A percentile compares a stretch with the other conserved stretches of the same genome.
phyloP scores from a whole-genome alignment of 2,113 vertebrate species.

The Scolopax mira region DNA sequence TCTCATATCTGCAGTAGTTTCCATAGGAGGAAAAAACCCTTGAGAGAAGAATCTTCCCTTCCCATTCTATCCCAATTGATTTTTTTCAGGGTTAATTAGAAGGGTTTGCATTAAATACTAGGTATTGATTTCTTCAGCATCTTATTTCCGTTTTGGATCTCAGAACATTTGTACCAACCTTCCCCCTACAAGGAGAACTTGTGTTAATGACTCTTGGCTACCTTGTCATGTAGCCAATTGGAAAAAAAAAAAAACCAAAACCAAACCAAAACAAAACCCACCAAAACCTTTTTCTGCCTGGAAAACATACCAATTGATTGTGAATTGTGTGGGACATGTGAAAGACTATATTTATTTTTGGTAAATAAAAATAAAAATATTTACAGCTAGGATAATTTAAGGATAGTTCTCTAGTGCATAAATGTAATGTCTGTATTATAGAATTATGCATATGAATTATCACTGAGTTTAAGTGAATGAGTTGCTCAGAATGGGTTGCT shows the following conservation, averaged over 20 bases:
- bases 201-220: neutral
- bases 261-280: neutral
- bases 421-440: neutral
- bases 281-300: neutral
- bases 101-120: neutral
- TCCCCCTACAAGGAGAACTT: neutral
- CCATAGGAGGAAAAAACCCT: neutral
- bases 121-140: constrained; percentile 16
- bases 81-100: constrained; percentile 19
- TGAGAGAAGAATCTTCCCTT: neutral
- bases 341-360: neutral
- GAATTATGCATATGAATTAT: neutral
- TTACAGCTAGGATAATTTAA: neutral
- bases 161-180: neutral
- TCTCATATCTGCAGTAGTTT: neutral
- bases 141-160: constrained; percentile 13
- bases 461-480: neutral
- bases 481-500: neutral
- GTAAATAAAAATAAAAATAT: neutral
- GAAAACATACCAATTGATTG: neutral
- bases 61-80: neutral
- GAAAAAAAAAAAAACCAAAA: neutral
- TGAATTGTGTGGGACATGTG: neutral
- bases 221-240: neutral
- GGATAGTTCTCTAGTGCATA: neutral